Conservation (phyloP, 30 jellyfish, hydroid and myxozoan genomes). For the Aurelia aurita region DNA sequence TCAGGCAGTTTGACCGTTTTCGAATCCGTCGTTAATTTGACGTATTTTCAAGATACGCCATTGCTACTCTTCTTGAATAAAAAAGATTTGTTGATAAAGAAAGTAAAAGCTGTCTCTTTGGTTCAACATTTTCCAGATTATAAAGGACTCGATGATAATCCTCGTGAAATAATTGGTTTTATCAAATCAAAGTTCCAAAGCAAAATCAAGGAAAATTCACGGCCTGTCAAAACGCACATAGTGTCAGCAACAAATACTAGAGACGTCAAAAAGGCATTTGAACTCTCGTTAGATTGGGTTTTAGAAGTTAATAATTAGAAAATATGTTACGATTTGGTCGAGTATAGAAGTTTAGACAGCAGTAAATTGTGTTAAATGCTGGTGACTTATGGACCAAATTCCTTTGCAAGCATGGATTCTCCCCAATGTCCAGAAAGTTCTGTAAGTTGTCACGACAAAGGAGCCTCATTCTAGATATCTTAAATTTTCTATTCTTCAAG, state of each 20-base stretch:
- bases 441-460: too few relatives aligned
- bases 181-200: constrained; percentile 37
- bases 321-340: too few relatives aligned
- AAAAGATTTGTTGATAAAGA: constrained; percentile 45
- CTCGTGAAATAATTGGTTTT: constrained; percentile 41
- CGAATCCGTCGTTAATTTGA: constrained; percentile 60
- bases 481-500: too few relatives aligned
- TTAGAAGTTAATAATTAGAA: constrained; percentile 33
- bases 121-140: constrained; percentile 37
- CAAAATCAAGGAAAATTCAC: constrained; percentile 50
- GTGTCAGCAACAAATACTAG: constrained; percentile 55
- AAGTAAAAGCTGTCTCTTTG: constrained; percentile 49
- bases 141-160: constrained; percentile 49
- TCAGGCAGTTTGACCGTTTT: constrained; percentile 43
- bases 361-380: too few relatives aligned
- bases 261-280: constrained; percentile 63
- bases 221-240: constrained; percentile 53
- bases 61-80: constrained; percentile 46
- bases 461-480: too few relatives aligned
- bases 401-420: too few relatives aligned
- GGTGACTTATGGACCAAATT: too few relatives aligned
- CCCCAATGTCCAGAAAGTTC: too few relatives aligned
- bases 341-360: too few relatives aligned
- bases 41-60: constrained; percentile 65
- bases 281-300: constrained; percentile 57